Evolutionary conservation across 2,888 invertebrate genomes (phyloP).

Genomic region (Megamerina dolium): DNA sequence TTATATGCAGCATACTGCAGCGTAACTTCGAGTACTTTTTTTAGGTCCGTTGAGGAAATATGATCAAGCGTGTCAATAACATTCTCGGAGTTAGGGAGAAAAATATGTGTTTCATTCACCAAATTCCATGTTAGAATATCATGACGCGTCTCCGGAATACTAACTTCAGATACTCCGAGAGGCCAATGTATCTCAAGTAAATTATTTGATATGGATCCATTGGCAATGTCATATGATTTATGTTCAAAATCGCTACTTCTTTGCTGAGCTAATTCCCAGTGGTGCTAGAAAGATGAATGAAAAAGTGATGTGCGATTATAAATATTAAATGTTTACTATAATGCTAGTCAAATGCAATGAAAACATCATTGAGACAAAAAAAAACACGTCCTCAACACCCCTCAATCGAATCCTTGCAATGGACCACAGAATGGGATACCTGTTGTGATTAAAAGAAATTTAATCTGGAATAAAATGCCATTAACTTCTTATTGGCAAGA

Average conservation of each 20-base stretch:
- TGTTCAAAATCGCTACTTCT: conserved; percentile 42
- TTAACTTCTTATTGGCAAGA: too few relatives aligned
- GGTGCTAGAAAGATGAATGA: conserved; percentile 40
- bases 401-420: background rate
- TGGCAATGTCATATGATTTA: conserved; percentile 46
- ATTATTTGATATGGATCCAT: conserved; percentile 53
- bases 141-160: conserved; percentile 65
- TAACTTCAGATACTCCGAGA: conserved; percentile 61
- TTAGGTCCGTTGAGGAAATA: conserved; percentile 64
- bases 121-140: conserved; percentile 83
- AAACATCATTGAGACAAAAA: too few relatives aligned
- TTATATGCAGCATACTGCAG: conserved; percentile 52
- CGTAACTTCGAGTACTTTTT: conserved; percentile 53
- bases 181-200: conserved; percentile 64
- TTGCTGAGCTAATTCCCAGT: conserved; percentile 48
- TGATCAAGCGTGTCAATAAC: conserved; percentile 61
- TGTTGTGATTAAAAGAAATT: too few relatives aligned
- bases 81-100: conserved; percentile 73
- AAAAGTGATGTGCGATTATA: background rate
- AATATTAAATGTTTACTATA: too few relatives aligned
- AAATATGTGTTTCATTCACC: conserved; percentile 78
- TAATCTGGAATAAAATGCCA: too few relatives aligned
- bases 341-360: too few relatives aligned
- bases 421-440: too few relatives aligned
- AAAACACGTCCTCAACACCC: background rate